phyloP scores from a whole-genome alignment of 2,888 invertebrate genomes.

The Busseola fusca region DNA sequence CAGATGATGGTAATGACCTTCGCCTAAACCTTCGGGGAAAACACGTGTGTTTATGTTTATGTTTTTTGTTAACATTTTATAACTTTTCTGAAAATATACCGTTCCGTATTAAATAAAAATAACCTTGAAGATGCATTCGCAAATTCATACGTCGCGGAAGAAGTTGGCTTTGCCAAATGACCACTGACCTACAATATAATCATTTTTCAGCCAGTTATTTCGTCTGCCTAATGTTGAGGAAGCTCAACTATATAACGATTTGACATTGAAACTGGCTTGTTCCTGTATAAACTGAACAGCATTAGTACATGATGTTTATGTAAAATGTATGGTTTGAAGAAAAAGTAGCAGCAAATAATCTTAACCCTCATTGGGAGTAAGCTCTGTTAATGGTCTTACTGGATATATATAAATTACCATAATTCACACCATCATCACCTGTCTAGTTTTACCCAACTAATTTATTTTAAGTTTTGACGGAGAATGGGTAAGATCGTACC shows the following conservation, averaged over 20 bases:
- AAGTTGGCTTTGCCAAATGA: constrained; percentile 43
- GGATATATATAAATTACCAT: neutral
- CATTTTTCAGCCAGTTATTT: constrained; percentile 41
- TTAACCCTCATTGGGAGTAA: neutral
- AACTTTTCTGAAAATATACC: constrained; percentile 4
- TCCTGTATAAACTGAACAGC: constrained; percentile 64
- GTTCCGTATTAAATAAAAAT: neutral
- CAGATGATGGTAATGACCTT: neutral
- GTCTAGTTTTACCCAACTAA: neutral
- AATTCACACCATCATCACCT: neutral
- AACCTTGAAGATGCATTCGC: constrained; percentile 16
- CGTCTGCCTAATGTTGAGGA: constrained; percentile 36
- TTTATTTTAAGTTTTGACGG: too few species aligned
- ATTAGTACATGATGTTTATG: constrained; percentile 22
- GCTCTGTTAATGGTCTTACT: constrained; percentile 1
- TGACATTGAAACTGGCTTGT: constrained; percentile 67
- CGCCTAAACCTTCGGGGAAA: neutral
- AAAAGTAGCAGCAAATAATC: neutral
- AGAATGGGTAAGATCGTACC: too few species aligned
- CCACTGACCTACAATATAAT: constrained; percentile 39
- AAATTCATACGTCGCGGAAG: constrained; percentile 39
- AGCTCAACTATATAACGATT: constrained; percentile 54
- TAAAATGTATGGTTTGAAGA: constrained; percentile 40
- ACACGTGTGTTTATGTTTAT: neutral
- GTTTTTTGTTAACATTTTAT: neutral